These are phyloP conservation scores for Aphelocoma californica DNA, from an alignment of 2,797 vertebrate species.

Conservation along the genomic window DNA sequence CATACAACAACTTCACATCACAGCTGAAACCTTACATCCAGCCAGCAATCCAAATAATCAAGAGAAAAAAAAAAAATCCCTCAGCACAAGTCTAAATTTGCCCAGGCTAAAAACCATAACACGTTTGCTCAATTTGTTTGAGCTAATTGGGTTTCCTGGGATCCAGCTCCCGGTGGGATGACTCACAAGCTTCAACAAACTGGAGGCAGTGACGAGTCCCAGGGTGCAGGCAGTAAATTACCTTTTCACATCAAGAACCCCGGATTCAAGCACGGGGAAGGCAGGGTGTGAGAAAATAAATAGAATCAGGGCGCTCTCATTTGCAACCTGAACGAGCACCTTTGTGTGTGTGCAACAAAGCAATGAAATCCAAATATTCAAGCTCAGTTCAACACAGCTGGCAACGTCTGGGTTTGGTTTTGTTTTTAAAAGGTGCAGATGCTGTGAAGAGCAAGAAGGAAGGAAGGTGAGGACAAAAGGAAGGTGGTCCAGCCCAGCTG, in stretches of 20 bases:
- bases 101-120: constrained; percentile 19
- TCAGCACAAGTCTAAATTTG: not conserved
- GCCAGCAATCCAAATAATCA: constrained; percentile 9
- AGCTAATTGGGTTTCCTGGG: constrained; percentile 65
- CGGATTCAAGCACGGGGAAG: not conserved
- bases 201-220: constrained; percentile 30
- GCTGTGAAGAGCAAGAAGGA: not conserved
- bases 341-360: not conserved
- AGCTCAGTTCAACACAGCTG: not conserved
- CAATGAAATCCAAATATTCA: not conserved
- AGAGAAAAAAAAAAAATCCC: not conserved
- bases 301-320: not conserved
- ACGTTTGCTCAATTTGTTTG: constrained; percentile 49
- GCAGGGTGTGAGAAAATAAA: constrained; percentile 20
- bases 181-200: constrained; percentile 53
- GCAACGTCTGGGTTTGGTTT: not conserved
- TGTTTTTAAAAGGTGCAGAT: not conserved
- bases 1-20: rapidly evolving
- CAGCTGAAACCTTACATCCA: not conserved
- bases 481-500: not conserved
- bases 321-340: not conserved
- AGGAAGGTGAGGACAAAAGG: not conserved
- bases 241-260: constrained; percentile 29
- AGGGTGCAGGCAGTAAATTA: constrained; percentile 29
- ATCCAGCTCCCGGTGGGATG: constrained; percentile 22